These are phyloP conservation scores for Rousettus leschenaultii DNA, from an alignment of 2,113 vertebrate genomes.

Conservation along the genomic window DNA sequence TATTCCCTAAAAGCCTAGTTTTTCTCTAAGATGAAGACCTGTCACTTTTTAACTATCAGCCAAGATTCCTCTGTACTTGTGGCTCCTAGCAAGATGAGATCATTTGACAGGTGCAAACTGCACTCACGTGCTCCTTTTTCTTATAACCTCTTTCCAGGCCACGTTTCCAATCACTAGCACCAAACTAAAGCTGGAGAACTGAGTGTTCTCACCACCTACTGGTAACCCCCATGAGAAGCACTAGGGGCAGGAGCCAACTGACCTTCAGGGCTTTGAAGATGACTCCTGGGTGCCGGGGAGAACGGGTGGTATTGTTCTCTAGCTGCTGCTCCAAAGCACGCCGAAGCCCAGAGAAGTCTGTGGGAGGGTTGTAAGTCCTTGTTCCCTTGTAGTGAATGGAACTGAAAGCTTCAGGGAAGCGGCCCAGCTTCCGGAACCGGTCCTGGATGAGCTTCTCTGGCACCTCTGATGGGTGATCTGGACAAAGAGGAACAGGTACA, in stretches of 20 bases:
- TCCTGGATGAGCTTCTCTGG: constrained; percentile 97
- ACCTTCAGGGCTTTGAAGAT: constrained; percentile 97
- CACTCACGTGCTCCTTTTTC: neutral
- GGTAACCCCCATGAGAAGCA: neutral
- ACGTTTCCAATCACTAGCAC: neutral
- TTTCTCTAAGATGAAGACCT: neutral
- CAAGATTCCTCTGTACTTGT: neutral
- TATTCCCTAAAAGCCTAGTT: neutral
- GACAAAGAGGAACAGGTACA: neutral
- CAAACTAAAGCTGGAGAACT: neutral
- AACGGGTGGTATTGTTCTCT: constrained; percentile 97
- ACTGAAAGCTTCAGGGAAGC: constrained; percentile 98
- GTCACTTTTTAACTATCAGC: neutral
- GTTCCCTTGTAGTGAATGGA: constrained; percentile 98
- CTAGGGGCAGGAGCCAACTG: constrained; percentile 44
- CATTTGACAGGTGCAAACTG: neutral
- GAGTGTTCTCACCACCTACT: neutral
- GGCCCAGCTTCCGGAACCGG: constrained; percentile 94
- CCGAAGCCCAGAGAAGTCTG: constrained; percentile 95
- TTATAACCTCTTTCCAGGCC: neutral
- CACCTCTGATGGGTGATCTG: constrained; percentile 92
- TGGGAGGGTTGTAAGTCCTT: constrained; percentile 97
- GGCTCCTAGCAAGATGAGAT: neutral
- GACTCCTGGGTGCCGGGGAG: constrained; percentile 93
- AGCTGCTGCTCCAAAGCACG: constrained; percentile 93